These are phyloP conservation scores for Myopa testacea DNA, from an alignment of 2,888 invertebrate species.

Conservation along the genomic window DNA sequence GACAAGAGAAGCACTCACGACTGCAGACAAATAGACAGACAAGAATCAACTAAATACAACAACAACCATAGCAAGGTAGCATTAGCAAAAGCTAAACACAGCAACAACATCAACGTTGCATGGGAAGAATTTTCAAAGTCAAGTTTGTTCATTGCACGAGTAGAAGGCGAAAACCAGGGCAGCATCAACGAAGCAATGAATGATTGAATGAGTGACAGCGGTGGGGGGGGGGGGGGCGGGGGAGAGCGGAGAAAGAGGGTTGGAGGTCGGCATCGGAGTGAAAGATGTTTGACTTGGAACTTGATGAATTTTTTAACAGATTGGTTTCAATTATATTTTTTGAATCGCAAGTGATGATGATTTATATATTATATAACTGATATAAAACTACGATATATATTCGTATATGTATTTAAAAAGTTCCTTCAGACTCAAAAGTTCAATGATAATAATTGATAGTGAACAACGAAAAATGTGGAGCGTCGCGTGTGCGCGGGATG, in stretches of 20 bases:
- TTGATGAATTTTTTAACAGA: background rate
- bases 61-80: background rate
- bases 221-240: background rate
- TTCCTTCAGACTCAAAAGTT: too few species aligned
- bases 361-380: too few species aligned
- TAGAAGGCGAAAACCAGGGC: background rate
- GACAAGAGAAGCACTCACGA: background rate
- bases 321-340: background rate
- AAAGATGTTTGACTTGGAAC: background rate
- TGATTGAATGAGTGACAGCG: background rate
- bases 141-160: conserved; percentile 44
- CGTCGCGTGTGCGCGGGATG: too few species aligned
- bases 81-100: background rate
- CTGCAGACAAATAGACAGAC: background rate
- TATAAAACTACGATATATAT: too few species aligned
- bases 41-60: background rate
- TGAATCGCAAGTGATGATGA: too few species aligned
- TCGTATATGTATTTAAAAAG: too few species aligned
- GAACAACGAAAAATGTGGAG: too few species aligned
- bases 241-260: background rate
- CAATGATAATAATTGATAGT: too few species aligned
- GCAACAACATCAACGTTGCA: conserved; percentile 3
- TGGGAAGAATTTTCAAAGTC: conserved; percentile 49
- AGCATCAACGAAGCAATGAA: background rate
- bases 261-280: too few species aligned